phyloP scores from a whole-genome alignment of 2,888 invertebrate genomes.

The Ceraclea dissimilis region DNA sequence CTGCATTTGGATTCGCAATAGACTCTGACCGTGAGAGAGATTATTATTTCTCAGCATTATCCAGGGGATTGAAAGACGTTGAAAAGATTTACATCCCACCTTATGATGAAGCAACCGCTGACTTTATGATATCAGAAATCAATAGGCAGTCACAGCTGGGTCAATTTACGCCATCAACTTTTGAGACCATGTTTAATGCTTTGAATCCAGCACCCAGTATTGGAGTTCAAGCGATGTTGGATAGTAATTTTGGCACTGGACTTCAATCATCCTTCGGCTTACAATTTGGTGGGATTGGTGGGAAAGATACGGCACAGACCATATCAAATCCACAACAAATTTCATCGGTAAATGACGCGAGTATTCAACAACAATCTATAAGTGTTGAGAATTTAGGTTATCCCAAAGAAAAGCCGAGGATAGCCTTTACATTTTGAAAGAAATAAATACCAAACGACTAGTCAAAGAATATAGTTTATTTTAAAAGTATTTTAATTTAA shows the following conservation, averaged over 20 bases:
- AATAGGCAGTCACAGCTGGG: neutral
- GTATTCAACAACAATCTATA: slow-evolving; percentile 1
- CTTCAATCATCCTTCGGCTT: neutral
- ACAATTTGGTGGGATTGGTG: neutral
- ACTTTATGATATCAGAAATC: slow-evolving; percentile 1
- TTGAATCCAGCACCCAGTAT: neutral
- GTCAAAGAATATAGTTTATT: slow-evolving; percentile 10
- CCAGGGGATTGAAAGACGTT: slow-evolving; percentile 28
- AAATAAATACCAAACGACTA: slow-evolving; percentile 13
- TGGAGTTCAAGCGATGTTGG: neutral
- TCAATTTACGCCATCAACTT: neutral
- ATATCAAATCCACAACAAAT: neutral
- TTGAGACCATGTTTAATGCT: slow-evolving; percentile 1
- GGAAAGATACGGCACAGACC: neutral
- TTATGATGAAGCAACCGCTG: slow-evolving; percentile 9
- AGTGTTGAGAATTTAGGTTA: slow-evolving; percentile 35
- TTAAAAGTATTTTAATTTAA: too few relatives aligned
- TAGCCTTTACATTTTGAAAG: slow-evolving; percentile 26
- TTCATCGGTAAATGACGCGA: neutral
- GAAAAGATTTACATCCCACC: slow-evolving; percentile 17
- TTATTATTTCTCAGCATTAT: slow-evolving; percentile 33
- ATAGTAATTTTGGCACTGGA: neutral
- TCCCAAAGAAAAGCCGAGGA: slow-evolving; percentile 25
- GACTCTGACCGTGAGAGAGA: slow-evolving; percentile 32
- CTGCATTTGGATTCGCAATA: slow-evolving; percentile 35